Percentiles rank a stretch among this genome's conserved stretches.
Evolutionary conservation across 2,888 invertebrate genomes (phyloP).

Genomic region (Harpalus rubripes): DNA sequence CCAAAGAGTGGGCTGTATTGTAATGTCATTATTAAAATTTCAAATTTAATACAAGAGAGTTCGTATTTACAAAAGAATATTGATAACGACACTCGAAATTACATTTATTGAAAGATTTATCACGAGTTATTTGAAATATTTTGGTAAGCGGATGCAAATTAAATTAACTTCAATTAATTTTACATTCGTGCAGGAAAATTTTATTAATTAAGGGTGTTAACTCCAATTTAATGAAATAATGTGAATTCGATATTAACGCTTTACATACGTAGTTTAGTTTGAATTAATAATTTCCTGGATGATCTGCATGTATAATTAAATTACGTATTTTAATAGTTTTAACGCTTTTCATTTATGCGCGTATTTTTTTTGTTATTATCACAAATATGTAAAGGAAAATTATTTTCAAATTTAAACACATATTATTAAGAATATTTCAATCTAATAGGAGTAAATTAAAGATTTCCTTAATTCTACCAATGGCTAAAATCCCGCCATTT

Average conservation of each 20-base stretch:
- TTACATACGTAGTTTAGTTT: background rate
- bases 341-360: too few relatives aligned
- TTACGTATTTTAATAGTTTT: background rate
- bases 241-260: background rate
- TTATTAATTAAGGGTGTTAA: constrained; percentile 12
- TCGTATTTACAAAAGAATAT: constrained; percentile 19
- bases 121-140: background rate
- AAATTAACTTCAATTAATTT: constrained; percentile 10
- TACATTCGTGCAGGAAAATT: background rate
- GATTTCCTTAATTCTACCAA: too few relatives aligned
- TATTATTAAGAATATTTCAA: too few relatives aligned
- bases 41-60: constrained; percentile 17
- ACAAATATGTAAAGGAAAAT: too few relatives aligned
- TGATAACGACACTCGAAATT: background rate
- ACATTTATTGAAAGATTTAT: constrained; percentile 25
- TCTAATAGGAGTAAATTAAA: too few relatives aligned
- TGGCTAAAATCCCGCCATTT: too few relatives aligned
- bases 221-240: constrained; percentile 14
- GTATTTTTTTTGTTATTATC: too few relatives aligned
- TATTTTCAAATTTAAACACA: too few relatives aligned
- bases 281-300: constrained; percentile 18
- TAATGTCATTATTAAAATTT: constrained; percentile 55
- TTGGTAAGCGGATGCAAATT: constrained; percentile 10
- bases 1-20: constrained; percentile 30
- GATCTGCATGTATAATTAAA: constrained; percentile 19